Base-by-base conservation (phyloP, 2,888 invertebrate genomes). In the Proisotoma minuta region DNA sequence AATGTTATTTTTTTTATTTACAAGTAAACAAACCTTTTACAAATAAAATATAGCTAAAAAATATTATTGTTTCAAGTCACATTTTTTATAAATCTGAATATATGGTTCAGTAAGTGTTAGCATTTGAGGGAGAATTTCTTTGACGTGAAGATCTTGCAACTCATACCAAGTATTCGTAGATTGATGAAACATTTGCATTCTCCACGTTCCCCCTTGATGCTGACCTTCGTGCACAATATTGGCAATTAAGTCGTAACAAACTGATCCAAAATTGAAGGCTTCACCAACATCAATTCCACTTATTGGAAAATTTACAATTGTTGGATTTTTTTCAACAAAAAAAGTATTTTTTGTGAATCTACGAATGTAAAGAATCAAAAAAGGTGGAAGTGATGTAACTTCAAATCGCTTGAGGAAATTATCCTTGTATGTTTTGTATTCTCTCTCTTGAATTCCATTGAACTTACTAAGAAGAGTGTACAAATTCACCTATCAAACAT, bases 221-320 rank as follows among this genome's bases (percentile, higher is more conserved):
- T 95, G 92, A 0, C 99, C 99, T 76, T 99, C 99, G 76, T 99
- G 99, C 1, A 99, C 93, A 69, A 99, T 92, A 78, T 99, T 99
- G 0, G 97, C 97, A n/a, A 98, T 88, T 63, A 99, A 81, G 81
- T 98, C 97, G 76, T 99, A 99, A 20, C 87, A 89, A 1, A 96
- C 95, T 4, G 63, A 65, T 3, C 69, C 73, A 10, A 73, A 51
- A 10, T 71, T 71, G 61, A 73, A 71, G 43, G 72, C 68, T 47
- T 74, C 74, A 29, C 70, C 68, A 63, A 74, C 65, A 60, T 73
- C 69, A 48, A 84, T 89, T 85, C 82, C 96, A 93, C 94, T 96
- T 65, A 99, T 94, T 2, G 99, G 99, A 78, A 99, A 99, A 78
- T 99, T 99, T 2, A 99, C 98, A 76, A 99, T 99, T 0, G 99